A percentile compares a stretch with the other conserved stretches of the same genome.
These are phyloP conservation scores for Helleia helle DNA, from an alignment of 2,888 invertebrate species.

Conservation along the genomic window DNA sequence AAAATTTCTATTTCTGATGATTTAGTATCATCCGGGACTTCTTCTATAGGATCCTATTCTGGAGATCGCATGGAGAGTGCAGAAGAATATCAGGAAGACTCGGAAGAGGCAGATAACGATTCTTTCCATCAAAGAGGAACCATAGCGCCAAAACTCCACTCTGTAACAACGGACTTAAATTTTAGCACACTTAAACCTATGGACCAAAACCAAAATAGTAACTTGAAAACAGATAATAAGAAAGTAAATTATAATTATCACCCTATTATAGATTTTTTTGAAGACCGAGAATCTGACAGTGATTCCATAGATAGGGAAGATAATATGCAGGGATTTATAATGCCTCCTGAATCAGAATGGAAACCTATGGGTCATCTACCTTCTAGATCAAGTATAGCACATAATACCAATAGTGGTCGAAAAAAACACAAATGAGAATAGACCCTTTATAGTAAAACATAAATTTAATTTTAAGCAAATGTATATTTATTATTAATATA, in stretches of 20 bases:
- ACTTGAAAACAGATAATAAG: constrained; percentile 34
- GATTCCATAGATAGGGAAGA: constrained; percentile 60
- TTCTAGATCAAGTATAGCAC: constrained; percentile 33
- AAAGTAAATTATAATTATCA: constrained; percentile 87
- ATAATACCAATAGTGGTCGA: constrained; percentile 26
- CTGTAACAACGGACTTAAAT: constrained; percentile 37
- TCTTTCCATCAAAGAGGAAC: constrained; percentile 36
- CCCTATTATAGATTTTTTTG: constrained; percentile 87
- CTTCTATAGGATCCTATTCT: constrained; percentile 45
- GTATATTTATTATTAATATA: constrained; percentile 15
- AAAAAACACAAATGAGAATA: constrained; percentile 31
- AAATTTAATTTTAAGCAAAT: neutral
- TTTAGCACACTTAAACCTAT: constrained; percentile 28
- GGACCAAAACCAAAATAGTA: constrained; percentile 23
- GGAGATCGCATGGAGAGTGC: constrained; percentile 37
- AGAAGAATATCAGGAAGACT: constrained; percentile 37
- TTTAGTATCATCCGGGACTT: constrained; percentile 53
- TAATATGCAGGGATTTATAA: constrained; percentile 33
- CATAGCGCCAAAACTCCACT: constrained; percentile 49
- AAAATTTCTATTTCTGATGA: constrained; percentile 58
- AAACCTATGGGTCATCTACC: constrained; percentile 57
- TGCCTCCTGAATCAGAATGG: constrained; percentile 58
- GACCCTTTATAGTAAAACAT: neutral
- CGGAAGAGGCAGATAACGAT: constrained; percentile 30
- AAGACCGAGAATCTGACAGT: constrained; percentile 47